Evolutionary conservation across 2,888 invertebrate genomes (phyloP), one percentile per base, ranked within the genome.

Genomic region (Scaeva pyrastri): DNA sequence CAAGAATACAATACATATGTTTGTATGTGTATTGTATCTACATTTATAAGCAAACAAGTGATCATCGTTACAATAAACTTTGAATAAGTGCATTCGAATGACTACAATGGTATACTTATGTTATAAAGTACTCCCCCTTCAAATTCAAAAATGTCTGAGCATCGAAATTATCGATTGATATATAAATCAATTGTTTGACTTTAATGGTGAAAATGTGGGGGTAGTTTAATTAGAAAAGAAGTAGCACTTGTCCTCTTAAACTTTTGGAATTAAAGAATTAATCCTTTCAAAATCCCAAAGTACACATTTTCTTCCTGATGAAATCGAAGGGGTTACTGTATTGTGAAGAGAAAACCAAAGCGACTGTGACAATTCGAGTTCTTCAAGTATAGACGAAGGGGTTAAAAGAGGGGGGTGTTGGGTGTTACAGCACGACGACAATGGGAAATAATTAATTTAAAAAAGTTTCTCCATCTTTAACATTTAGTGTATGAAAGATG

Each of bases 381-480:
- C 14, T 11, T 16, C 45, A 21, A 21, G 4, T 8, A 31, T 0
- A 31, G 31, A 31, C 5, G 14, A 19, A 3, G 12, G 31, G 60
- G 52, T 12, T n/a, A n/a, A n/a, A n/a, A 36, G 12, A 31, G 39
- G 16, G 26, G 14, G 14, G 12, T 1, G 10, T 8, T 23, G n/a
- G 26, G n/a, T 14, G 14, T 10, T 36, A 23, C 16, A 48, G 36
- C 50, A 60, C 55, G 60, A 58, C 80, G 85, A 89, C 89, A 89
- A 89, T 89, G 88, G 83, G 86, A 88, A 89, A 88, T 89, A 89
- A 89, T 89, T 89, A 88, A 89, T 88, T 89, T 89, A 88, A 82
- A 88, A 88, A 89, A 89, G 88, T 89, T 89, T 80, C 60, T 52
- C 76, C 71, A 55, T 52, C 79, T 55, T 55, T 72, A 76, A 56